Evolutionary conservation across 2,797 vertebrate species (phyloP).

Genomic region (Coregonus ussuriensis): DNA sequence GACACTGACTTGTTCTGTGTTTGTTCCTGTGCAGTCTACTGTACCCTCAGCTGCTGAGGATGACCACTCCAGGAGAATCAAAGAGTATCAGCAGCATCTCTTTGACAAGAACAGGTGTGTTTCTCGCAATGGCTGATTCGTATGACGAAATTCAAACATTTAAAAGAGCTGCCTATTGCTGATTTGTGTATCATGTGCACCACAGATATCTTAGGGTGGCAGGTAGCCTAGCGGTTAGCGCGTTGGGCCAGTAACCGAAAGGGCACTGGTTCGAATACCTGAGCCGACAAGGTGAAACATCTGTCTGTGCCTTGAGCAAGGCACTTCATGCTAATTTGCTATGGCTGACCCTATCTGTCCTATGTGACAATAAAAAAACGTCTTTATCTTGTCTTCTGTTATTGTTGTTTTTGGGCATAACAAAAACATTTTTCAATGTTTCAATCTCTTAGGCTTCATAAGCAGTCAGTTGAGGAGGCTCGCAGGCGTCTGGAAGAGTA

Average conservation of each 20-base stretch:
- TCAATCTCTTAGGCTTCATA: slow-evolving; percentile 75
- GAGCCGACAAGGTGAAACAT: too few relatives aligned
- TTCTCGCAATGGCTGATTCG: not conserved
- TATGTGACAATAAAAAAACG: too few relatives aligned
- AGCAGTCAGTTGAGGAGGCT: slow-evolving; percentile 79
- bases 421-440: not conserved
- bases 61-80: slow-evolving; percentile 68
- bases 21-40: slow-evolving; percentile 32
- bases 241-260: too few relatives aligned
- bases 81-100: slow-evolving; percentile 82
- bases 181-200: not conserved
- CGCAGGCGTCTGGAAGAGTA: slow-evolving; percentile 83
- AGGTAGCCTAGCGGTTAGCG: too few relatives aligned
- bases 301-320: too few relatives aligned
- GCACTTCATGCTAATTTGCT: too few relatives aligned
- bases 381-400: not conserved
- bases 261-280: too few relatives aligned
- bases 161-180: not conserved
- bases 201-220: too few relatives aligned
- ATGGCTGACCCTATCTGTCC: too few relatives aligned
- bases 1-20: not conserved
- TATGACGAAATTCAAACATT: too few relatives aligned
- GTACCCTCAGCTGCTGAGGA: slow-evolving; percentile 51
- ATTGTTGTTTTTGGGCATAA: not conserved
- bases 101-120: slow-evolving; percentile 81